Conservation (phyloP, 2,888 invertebrate genomes). For the Bedellia somnulentella region DNA sequence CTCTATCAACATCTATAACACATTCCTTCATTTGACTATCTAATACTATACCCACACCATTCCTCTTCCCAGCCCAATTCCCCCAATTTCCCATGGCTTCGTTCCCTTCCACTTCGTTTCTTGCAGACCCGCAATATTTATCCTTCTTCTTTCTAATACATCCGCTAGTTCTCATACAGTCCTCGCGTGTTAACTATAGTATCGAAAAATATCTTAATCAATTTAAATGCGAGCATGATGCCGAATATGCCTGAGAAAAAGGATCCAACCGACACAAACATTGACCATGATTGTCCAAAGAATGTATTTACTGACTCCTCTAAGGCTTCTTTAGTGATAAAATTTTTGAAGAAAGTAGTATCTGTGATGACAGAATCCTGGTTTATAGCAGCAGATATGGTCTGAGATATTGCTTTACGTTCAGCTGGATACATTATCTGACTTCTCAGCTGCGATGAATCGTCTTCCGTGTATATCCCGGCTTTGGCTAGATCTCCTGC, state of each 20-base stretch:
- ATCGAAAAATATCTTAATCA: neutral
- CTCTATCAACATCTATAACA: too few relatives aligned
- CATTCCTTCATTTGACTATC: too few relatives aligned
- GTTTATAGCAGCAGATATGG: neutral
- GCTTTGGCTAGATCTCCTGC: neutral
- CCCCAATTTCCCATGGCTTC: too few relatives aligned
- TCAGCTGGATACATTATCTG: neutral
- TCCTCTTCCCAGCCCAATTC: too few relatives aligned
- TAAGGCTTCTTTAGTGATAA: neutral
- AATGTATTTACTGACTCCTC: neutral
- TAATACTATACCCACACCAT: too few relatives aligned
- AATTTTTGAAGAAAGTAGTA: neutral
- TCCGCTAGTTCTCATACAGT: neutral
- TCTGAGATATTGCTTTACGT: neutral
- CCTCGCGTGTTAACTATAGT: neutral
- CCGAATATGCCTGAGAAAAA: neutral
- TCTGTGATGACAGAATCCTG: neutral
- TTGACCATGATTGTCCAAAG: neutral
- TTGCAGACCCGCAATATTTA: too few relatives aligned
- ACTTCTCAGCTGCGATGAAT: neutral
- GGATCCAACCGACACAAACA: neutral
- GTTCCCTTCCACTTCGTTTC: too few relatives aligned
- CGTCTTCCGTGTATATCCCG: neutral
- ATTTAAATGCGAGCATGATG: neutral
- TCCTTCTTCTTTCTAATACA: too few relatives aligned